These are phyloP conservation scores for Ochlodes sylvanus DNA, from an alignment of 2,888 invertebrate genomes.

Conservation along the genomic window DNA sequence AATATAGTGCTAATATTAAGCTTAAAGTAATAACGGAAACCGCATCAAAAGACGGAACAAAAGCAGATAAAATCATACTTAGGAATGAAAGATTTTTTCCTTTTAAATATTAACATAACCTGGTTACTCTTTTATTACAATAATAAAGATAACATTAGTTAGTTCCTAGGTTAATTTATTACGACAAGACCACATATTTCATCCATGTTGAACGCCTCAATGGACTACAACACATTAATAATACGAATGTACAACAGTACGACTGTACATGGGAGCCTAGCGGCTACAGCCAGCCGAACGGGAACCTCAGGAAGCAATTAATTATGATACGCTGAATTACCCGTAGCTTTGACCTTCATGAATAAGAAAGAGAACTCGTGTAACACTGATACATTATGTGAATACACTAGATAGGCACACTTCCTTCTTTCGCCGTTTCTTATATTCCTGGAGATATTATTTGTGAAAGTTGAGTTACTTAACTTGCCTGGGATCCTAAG, in stretches of 20 bases:
- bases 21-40: no score
- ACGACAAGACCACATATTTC: not conserved
- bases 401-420: no score
- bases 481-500: no score
- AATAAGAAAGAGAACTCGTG: conserved; percentile 8
- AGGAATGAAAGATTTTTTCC: no score
- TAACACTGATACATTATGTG: not conserved
- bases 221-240: conserved; percentile 24
- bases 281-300: not conserved
- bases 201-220: conserved; percentile 10
- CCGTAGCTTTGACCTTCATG: conserved; percentile 21
- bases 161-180: not conserved
- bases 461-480: no score
- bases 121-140: not conserved
- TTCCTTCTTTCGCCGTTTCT: no score
- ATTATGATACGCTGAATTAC: conserved; percentile 29
- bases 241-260: conserved; percentile 2
- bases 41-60: no score
- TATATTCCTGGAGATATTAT: no score
- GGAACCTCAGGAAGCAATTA: conserved; percentile 25
- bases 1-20: no score
- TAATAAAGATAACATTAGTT: not conserved
- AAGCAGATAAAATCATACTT: no score
- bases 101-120: no score
- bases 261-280: not conserved